Evolutionary conservation across 2,113 vertebrate genomes (phyloP).

Genomic region (Solea solea): DNA sequence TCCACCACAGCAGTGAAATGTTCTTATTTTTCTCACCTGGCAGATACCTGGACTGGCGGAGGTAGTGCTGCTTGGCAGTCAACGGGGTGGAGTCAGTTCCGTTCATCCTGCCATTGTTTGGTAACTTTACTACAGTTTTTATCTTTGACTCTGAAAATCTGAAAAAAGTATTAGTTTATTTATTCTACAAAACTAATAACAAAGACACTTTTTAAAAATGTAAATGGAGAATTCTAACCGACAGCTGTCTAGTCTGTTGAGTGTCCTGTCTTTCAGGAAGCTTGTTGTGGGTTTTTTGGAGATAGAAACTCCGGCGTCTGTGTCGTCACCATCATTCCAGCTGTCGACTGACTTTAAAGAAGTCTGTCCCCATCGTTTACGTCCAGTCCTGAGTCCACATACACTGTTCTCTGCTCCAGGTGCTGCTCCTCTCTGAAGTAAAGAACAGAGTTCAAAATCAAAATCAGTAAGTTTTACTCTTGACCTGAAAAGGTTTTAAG

Average conservation of each 20-base stretch:
- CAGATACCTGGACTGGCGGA: constrained; percentile 91
- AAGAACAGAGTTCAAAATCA: neutral
- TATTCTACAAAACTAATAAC: neutral
- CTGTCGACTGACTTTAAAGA: constrained; percentile 83
- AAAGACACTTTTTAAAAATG: neutral
- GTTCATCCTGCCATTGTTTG: constrained; percentile 60
- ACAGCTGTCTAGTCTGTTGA: neutral
- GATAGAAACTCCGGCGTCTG: constrained; percentile 83
- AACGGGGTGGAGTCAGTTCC: constrained; percentile 66
- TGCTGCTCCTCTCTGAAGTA: constrained; percentile 1
- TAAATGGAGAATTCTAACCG: constrained; percentile 16
- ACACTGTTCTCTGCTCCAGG: constrained; percentile 73
- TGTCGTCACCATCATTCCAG: constrained; percentile 84
- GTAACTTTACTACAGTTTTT: constrained; percentile 76
- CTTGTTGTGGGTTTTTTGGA: constrained; percentile 88
- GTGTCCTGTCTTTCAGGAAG: constrained; percentile 24
- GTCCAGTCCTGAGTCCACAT: constrained; percentile 76
- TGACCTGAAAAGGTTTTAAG: neutral
- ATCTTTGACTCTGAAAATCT: constrained; percentile 56
- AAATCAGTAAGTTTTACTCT: too few relatives aligned
- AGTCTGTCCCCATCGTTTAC: constrained; percentile 89
- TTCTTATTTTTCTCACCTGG: constrained; percentile 83
- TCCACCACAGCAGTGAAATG: neutral
- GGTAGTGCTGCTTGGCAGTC: constrained; percentile 91
- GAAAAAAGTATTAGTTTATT: neutral